A percentile compares a stretch with the other conserved stretches of the same genome.
Evolutionary conservation across 2,888 invertebrate genomes (phyloP).

Genomic region (Hydroisotoma schaefferi): DNA sequence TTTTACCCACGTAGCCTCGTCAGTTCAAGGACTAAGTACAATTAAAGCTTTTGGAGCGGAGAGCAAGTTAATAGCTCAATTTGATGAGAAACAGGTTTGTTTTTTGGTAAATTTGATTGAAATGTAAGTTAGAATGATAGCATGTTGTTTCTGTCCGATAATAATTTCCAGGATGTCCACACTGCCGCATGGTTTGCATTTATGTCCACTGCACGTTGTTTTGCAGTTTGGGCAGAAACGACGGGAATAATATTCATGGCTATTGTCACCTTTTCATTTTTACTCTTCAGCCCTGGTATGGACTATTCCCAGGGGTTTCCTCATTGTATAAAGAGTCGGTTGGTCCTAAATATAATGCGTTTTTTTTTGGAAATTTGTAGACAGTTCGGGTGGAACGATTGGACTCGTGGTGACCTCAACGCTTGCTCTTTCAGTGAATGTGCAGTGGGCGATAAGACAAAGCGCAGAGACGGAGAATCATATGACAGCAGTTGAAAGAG

Average conservation of each 20-base stretch:
- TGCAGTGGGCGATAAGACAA: conserved; percentile 70
- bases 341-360: no score
- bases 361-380: not conserved
- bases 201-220: conserved; percentile 81
- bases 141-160: not conserved
- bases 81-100: conserved; percentile 65
- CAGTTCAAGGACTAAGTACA: conserved; percentile 84
- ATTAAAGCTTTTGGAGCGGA: conserved; percentile 85
- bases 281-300: conserved; percentile 59
- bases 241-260: conserved; percentile 82
- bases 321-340: no score
- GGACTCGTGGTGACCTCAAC: conserved; percentile 43
- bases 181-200: conserved; percentile 27
- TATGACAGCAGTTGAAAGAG: conserved; percentile 58
- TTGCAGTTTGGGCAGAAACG: conserved; percentile 88
- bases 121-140: not conserved
- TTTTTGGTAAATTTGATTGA: not conserved
- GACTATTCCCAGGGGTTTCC: no score
- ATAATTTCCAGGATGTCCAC: conserved; percentile 25
- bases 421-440: conserved; percentile 62
- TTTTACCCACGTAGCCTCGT: conserved; percentile 86
- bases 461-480: conserved; percentile 68
- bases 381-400: conserved; percentile 29
- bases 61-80: conserved; percentile 69
- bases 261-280: conserved; percentile 77